A percentile compares a stretch with the other conserved stretches of the same genome.
Conservation (phyloP, 2,113 vertebrate genomes). For the Craseonycteris thonglongyai region DNA sequence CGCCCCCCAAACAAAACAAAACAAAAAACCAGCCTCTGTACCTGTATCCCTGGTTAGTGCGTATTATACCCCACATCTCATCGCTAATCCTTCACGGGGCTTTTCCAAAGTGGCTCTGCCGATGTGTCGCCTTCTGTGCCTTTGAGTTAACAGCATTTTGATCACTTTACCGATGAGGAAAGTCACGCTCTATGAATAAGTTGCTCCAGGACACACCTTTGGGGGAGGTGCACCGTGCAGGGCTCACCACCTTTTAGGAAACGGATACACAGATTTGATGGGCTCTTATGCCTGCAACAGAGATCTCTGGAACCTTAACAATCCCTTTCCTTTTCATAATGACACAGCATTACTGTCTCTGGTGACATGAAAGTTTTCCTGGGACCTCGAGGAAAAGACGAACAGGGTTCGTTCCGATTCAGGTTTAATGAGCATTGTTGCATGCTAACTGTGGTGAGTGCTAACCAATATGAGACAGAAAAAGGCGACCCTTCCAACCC, state of each 20-base stretch:
- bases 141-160: neutral
- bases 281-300: neutral
- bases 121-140: neutral
- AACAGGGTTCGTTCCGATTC: neutral
- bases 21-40: neutral
- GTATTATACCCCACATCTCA: no score
- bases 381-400: neutral
- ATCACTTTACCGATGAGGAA: neutral
- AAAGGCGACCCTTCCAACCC: neutral
- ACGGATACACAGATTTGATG: neutral
- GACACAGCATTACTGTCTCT: neutral
- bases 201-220: neutral
- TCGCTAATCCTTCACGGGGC: neutral
- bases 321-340: constrained; percentile 2
- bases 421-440: neutral
- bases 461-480: neutral
- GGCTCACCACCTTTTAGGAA: neutral
- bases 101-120: neutral
- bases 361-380: neutral
- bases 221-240: neutral
- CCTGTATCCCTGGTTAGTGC: neutral
- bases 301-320: neutral
- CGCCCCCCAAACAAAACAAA: neutral
- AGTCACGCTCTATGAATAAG: neutral
- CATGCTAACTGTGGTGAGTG: neutral